phyloP scores from a whole-genome alignment of 2,888 invertebrate genomes.

The Strigamia crassipes region DNA sequence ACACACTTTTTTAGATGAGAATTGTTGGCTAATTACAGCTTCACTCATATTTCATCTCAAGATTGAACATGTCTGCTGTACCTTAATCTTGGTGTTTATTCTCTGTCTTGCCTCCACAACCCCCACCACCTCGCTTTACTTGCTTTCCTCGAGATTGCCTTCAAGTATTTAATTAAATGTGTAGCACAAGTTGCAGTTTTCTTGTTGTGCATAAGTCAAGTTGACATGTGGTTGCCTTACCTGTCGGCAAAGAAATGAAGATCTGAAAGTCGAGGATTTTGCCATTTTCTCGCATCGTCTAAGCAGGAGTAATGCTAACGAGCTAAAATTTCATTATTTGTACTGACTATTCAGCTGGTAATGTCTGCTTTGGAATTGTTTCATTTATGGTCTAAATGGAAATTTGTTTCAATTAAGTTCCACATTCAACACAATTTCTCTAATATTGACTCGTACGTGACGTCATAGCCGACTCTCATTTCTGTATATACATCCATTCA shows the following conservation, averaged over 20 bases:
- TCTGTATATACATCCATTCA: background rate
- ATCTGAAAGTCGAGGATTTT: background rate
- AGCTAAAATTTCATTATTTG: slow-evolving; percentile 22
- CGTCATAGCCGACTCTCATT: background rate
- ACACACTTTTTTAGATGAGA: slow-evolving; percentile 30
- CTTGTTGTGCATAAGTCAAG: slow-evolving; percentile 40
- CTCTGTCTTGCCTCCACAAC: slow-evolving; percentile 1
- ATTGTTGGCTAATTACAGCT: slow-evolving; percentile 35
- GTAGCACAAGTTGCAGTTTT: slow-evolving; percentile 35
- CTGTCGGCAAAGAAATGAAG: slow-evolving; percentile 23
- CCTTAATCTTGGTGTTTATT: slow-evolving; percentile 42
- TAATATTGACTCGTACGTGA: slow-evolving; percentile 25
- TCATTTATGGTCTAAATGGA: slow-evolving; percentile 33
- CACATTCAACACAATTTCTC: background rate
- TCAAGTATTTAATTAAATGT: slow-evolving; percentile 42
- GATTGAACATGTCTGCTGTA: slow-evolving; percentile 37
- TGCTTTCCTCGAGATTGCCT: slow-evolving; percentile 33
- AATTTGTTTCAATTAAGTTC: slow-evolving; percentile 33
- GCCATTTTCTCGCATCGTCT: background rate
- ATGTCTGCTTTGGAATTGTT: background rate
- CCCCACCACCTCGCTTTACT: background rate
- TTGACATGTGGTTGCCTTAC: slow-evolving; percentile 33
- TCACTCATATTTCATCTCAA: slow-evolving; percentile 32
- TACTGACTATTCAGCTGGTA: slow-evolving; percentile 33
- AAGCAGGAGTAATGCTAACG: slow-evolving; percentile 27